Evolutionary conservation across 2,797 vertebrate genomes (phyloP).

Genomic region (Parambassis ranga): DNA sequence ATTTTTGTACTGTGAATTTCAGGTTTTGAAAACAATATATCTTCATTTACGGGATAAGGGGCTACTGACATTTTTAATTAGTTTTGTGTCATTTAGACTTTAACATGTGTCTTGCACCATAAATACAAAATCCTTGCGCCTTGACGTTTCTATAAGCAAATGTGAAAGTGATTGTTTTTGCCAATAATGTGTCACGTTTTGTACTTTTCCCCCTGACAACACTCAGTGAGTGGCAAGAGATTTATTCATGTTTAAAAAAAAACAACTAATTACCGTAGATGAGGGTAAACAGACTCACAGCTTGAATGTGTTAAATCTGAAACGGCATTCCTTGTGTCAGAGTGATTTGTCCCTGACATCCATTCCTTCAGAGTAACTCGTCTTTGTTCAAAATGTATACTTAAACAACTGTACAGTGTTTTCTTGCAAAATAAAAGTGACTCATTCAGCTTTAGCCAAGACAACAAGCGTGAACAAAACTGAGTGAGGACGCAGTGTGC

Average conservation of each 20-base stretch:
- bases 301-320: slow-evolving; percentile 14
- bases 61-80: slow-evolving; percentile 83
- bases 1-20: slow-evolving; percentile 87
- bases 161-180: slow-evolving; percentile 21
- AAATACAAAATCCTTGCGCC: slow-evolving; percentile 50
- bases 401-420: slow-evolving; percentile 77
- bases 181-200: slow-evolving; percentile 46
- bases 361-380: slow-evolving; percentile 52
- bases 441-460: slow-evolving; percentile 48
- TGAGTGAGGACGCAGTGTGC: slow-evolving; percentile 65
- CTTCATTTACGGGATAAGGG: slow-evolving; percentile 86
- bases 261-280: slow-evolving; percentile 16
- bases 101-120: slow-evolving; percentile 63
- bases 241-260: slow-evolving; percentile 28
- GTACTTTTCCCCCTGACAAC: slow-evolving; percentile 62
- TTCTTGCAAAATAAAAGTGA: slow-evolving; percentile 60
- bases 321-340: slow-evolving; percentile 46
- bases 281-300: slow-evolving; percentile 11
- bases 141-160: slow-evolving; percentile 60
- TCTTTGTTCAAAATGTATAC: slow-evolving; percentile 64
- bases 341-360: slow-evolving; percentile 41
- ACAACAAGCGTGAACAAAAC: slow-evolving; percentile 41
- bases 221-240: slow-evolving; percentile 56
- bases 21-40: slow-evolving; percentile 81
- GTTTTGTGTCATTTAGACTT: slow-evolving; percentile 76